These are phyloP conservation scores for Xenopus borealis DNA, from an alignment of 2,113 vertebrate genomes.

Conservation along the genomic window DNA sequence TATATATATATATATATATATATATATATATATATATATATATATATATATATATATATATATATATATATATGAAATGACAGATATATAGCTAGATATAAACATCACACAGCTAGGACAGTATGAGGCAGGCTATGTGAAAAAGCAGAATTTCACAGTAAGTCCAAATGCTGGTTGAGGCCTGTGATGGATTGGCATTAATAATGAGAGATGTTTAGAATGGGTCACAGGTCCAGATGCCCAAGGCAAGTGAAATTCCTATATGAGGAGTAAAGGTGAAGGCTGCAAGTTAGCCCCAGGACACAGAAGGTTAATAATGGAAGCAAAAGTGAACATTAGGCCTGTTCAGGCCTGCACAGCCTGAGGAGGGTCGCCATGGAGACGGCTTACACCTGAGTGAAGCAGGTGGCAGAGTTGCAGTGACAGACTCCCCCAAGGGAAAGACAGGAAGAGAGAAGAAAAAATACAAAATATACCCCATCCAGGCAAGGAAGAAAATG, in stretches of 20 bases:
- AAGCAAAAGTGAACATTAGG: constrained; percentile 23
- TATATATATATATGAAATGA: too few relatives aligned
- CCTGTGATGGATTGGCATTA: not conserved
- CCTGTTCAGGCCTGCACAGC: constrained; percentile 15
- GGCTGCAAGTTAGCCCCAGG: constrained; percentile 4
- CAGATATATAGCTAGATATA: too few relatives aligned
- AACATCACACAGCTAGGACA: too few relatives aligned
- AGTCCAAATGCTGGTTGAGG: too few relatives aligned
- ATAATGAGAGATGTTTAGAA: constrained; percentile 21
- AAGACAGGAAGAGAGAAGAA: constrained; percentile 1
- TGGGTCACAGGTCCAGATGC: constrained; percentile 23
- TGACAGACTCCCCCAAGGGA: constrained; percentile 31
- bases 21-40: too few relatives aligned
- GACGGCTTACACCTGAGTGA: constrained; percentile 39
- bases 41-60: too few relatives aligned
- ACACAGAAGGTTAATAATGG: constrained; percentile 33
- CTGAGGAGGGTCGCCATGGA: constrained; percentile 31
- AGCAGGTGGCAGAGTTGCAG: constrained; percentile 32
- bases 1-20: too few relatives aligned
- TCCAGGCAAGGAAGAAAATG: not conserved
- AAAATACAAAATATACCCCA: constrained; percentile 8
- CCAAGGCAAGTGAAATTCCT: constrained; percentile 30
- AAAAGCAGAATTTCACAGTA: too few relatives aligned
- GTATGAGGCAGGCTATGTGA: too few relatives aligned
- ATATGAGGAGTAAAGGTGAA: not conserved